Conservation (phyloP, 2,113 vertebrate species). For the Tetrao urogallus region DNA sequence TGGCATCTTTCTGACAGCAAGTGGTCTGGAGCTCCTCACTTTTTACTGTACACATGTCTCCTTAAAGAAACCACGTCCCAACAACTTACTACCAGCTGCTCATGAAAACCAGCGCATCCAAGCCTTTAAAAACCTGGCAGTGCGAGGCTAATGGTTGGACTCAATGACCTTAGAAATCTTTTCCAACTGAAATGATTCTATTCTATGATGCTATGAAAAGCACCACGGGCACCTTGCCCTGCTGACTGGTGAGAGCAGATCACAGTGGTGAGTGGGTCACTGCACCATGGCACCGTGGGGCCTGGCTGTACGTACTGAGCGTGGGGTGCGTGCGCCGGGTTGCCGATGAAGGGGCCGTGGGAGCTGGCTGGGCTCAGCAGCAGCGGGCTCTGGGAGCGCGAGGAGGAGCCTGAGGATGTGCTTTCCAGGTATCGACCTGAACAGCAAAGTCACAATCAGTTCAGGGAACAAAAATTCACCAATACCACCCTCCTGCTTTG, state of each 20-base stretch:
- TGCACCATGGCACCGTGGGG: background rate
- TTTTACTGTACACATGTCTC: background rate
- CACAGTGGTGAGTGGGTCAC: background rate
- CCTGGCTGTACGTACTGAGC: slow-evolving; percentile 38
- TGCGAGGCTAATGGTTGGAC: background rate
- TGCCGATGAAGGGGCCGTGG: slow-evolving; percentile 76
- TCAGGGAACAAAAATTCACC: background rate
- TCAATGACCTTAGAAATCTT: background rate
- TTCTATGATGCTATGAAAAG: background rate
- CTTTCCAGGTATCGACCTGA: slow-evolving; percentile 87
- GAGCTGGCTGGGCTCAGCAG: slow-evolving; percentile 85
- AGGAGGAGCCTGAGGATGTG: slow-evolving; percentile 89
- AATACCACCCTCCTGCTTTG: background rate
- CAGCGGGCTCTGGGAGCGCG: slow-evolving; percentile 89
- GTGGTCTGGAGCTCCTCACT: background rate
- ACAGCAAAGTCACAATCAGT: slow-evolving; percentile 21
- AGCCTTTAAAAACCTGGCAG: background rate
- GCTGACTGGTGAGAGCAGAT: background rate
- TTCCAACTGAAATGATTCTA: background rate
- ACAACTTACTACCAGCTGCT: background rate
- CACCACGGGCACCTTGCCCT: background rate
- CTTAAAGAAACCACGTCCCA: background rate
- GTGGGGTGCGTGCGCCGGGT: slow-evolving; percentile 70
- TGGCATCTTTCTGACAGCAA: accelerated
- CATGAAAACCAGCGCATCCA: background rate